Base-by-base conservation (phyloP, 2,113 vertebrate genomes). In the Bettongia penicillata region DNA sequence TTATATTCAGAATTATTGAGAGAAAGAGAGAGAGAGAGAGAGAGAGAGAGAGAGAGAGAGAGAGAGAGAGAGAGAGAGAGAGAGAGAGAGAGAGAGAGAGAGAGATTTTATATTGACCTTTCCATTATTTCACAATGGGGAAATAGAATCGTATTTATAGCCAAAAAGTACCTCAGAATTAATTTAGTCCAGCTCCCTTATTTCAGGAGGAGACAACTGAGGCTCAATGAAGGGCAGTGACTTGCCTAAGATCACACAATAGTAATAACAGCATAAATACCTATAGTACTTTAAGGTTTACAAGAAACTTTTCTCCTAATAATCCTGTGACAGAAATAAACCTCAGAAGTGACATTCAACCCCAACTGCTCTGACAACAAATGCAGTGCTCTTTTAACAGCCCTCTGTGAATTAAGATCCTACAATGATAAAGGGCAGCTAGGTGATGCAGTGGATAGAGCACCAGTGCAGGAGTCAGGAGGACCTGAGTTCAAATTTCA, bases 21-120 rank as follows among this genome's bases (percentile, higher is more conserved):
- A n/a, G 2, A n/a, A 14, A 1, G 2, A n/a, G 2, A 77, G 4
- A 22, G 3, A 43, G 37, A n/a, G 2, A n/a, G 37, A 1, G 2
- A n/a, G 2, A 77, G 4, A 22, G 31, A 68, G 31, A 37, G 3
- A 37, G 14, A n/a, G 61, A n/a, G 31, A n/a, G 3, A n/a, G 31
- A 37, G 12, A 37, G 61, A 37, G 31, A 37, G 3, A 68, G 28
- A 26, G 25, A 57, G 55, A 68, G 61, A 37, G 61, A 37, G 11
- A 37, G 12, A n/a, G 61, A n/a, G 61, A n/a, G 14, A n/a, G 14
- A 77, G 31, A n/a, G 31, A n/a, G 31, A 77, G 4, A 77, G 11
- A n/a, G 12, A 24, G 53, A 55, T 25, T 16, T 25, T 24, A 19
- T 77, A n/a, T 84, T 84, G 7, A 84, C 7, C n/a, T 43, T 84